These are phyloP conservation scores for Eilema sororculum DNA, from an alignment of 2,888 invertebrate species.

Conservation along the genomic window DNA sequence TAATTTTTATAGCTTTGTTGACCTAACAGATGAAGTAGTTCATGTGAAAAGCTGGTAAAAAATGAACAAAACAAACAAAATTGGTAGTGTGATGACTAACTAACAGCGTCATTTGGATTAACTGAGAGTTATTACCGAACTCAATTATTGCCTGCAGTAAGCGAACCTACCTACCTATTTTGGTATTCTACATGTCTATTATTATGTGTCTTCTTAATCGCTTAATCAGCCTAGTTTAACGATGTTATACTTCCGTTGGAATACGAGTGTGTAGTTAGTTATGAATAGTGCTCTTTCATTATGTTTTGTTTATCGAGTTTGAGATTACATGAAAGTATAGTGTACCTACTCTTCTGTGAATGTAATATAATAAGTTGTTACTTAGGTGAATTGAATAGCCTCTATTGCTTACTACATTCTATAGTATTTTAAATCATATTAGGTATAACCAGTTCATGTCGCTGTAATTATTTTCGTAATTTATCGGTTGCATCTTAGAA, in stretches of 20 bases:
- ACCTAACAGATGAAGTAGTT: neutral
- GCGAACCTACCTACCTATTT: slow-evolving; percentile 17
- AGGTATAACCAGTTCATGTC: too few relatives aligned
- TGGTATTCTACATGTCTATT: slow-evolving; percentile 25
- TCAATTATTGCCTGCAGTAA: slow-evolving; percentile 29
- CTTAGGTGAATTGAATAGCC: neutral
- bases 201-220: slow-evolving; percentile 35
- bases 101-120: slow-evolving; percentile 19
- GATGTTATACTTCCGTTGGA: slow-evolving; percentile 28
- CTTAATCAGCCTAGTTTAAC: slow-evolving; percentile 36
- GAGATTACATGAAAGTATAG: neutral
- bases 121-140: slow-evolving; percentile 29
- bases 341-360: neutral
- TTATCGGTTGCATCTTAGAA: too few relatives aligned
- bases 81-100: slow-evolving; percentile 19
- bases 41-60: slow-evolving; percentile 10
- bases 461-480: neutral
- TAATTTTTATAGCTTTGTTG: neutral
- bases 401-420: neutral
- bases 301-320: neutral
- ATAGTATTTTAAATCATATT: neutral
- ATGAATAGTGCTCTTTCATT: neutral
- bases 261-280: slow-evolving; percentile 11
- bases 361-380: neutral
- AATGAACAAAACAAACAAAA: slow-evolving; percentile 21